Evolutionary conservation across 2,113 vertebrate species (phyloP).

Genomic region (Vanacampus margaritifer): DNA sequence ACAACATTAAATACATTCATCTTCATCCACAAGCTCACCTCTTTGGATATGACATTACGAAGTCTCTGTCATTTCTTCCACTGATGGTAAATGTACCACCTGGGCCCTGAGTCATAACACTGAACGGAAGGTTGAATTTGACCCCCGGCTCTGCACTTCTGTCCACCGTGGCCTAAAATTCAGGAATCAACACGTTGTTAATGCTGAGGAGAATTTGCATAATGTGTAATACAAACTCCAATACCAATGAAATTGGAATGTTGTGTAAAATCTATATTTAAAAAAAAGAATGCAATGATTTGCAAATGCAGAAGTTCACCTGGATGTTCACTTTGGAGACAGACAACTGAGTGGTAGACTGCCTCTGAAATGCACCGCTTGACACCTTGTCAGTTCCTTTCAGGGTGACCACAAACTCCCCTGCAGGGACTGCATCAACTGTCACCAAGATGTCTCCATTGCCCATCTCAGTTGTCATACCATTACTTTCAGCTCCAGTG

Average conservation of each 20-base stretch:
- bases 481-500: slow-evolving; percentile 12
- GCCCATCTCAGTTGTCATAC: slow-evolving; percentile 50
- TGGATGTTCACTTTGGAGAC: slow-evolving; percentile 62
- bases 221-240: not conserved
- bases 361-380: slow-evolving; percentile 65
- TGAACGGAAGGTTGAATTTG: slow-evolving; percentile 45
- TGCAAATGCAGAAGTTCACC: slow-evolving; percentile 37
- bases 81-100: slow-evolving; percentile 44
- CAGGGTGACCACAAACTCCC: slow-evolving; percentile 65
- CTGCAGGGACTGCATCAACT: slow-evolving; percentile 46
- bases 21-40: slow-evolving; percentile 35
- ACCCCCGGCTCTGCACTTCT: slow-evolving; percentile 62
- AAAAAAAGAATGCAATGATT: too few relatives aligned
- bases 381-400: slow-evolving; percentile 61
- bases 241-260: too few relatives aligned
- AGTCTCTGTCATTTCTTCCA: slow-evolving; percentile 57
- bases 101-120: slow-evolving; percentile 49
- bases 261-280: too few relatives aligned
- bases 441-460: slow-evolving; percentile 63
- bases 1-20: not conserved
- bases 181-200: not conserved
- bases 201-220: not conserved
- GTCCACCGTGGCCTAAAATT: slow-evolving; percentile 49
- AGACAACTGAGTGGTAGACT: slow-evolving; percentile 71
- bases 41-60: slow-evolving; percentile 18